Evolutionary conservation across 1,140 invertebrate species (phyloP).

Genomic region (Meloidogyne chitwoodi): DNA sequence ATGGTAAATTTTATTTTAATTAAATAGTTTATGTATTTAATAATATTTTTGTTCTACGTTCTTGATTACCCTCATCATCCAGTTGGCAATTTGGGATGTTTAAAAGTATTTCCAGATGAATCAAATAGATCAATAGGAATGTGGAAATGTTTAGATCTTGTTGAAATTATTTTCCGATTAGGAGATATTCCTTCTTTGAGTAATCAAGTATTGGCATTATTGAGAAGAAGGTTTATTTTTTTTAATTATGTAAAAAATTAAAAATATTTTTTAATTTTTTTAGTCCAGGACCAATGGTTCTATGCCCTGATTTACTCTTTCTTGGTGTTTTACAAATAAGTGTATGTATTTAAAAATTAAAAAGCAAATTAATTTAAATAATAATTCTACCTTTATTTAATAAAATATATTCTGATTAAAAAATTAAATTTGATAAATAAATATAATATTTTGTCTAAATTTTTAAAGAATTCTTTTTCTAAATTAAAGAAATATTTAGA

Average conservation of each 20-base stretch:
- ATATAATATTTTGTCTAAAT: too few relatives aligned
- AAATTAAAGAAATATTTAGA: conserved; percentile 12
- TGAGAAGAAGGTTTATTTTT: neutral
- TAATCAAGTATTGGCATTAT: neutral
- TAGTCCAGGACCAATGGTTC: conserved; percentile 32
- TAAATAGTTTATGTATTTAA: too few relatives aligned
- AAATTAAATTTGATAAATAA: too few relatives aligned
- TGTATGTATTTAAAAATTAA: conserved; percentile 17
- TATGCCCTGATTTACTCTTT: conserved; percentile 37
- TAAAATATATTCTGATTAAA: too few relatives aligned
- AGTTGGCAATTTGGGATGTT: conserved; percentile 73
- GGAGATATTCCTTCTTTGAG: conserved; percentile 66
- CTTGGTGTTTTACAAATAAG: conserved; percentile 37
- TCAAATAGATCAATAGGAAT: conserved; percentile 79
- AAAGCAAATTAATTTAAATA: too few relatives aligned
- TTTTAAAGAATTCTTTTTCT: too few relatives aligned
- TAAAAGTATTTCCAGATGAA: conserved; percentile 72
- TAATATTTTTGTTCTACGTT: conserved; percentile 71
- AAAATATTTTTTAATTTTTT: conserved; percentile 22
- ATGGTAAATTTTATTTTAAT: conserved; percentile 61
- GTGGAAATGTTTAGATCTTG: conserved; percentile 83
- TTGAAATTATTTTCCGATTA: conserved; percentile 79
- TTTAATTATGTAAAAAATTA: too few relatives aligned
- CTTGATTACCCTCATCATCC: conserved; percentile 81
- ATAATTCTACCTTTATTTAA: too few relatives aligned